Percentiles rank a stretch among this genome's conserved stretches.
Evolutionary conservation across 2,888 invertebrate genomes (phyloP).

Genomic region (Drosophila prolongata): DNA sequence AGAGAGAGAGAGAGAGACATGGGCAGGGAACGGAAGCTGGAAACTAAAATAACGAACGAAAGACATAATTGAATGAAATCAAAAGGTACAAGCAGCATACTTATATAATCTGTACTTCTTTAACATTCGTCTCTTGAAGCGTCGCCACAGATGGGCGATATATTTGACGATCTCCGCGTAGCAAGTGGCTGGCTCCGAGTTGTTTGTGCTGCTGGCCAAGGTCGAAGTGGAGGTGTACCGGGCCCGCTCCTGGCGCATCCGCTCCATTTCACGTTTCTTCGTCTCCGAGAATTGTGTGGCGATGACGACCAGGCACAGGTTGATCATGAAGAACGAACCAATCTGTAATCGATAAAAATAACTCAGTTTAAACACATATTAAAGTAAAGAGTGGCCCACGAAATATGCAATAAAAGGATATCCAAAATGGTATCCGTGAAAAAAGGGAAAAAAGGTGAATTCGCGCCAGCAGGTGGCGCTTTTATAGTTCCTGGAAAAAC

Average conservation of each 20-base stretch:
- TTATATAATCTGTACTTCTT: slow-evolving; percentile 89
- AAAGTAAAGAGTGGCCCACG: too few species aligned
- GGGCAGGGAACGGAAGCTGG: slow-evolving; percentile 31
- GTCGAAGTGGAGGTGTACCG: slow-evolving; percentile 98
- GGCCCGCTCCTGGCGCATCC: slow-evolving; percentile 98
- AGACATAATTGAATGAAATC: slow-evolving; percentile 74
- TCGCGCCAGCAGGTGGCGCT: slow-evolving; percentile 27
- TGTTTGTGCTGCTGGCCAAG: slow-evolving; percentile 93
- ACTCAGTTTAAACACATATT: too few species aligned
- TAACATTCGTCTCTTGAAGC: slow-evolving; percentile 93
- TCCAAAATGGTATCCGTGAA: too few species aligned
- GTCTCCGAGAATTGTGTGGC: slow-evolving; percentile 99
- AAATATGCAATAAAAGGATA: slow-evolving; percentile 1
- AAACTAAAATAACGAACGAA: slow-evolving; percentile 56
- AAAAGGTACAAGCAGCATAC: slow-evolving; percentile 84
- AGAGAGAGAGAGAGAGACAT: slow-evolving; percentile 6
- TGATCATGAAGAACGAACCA: slow-evolving; percentile 99
- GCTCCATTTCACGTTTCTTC: slow-evolving; percentile 99
- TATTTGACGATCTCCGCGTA: slow-evolving; percentile 99
- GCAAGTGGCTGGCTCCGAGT: slow-evolving; percentile 97
- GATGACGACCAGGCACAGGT: slow-evolving; percentile 99
- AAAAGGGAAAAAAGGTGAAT: background rate
- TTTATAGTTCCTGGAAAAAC: slow-evolving; percentile 16
- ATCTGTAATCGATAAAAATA: slow-evolving; percentile 87
- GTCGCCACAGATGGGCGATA: slow-evolving; percentile 96